Conservation (phyloP, 1,140 invertebrate species). For the Dreissena polymorpha region DNA sequence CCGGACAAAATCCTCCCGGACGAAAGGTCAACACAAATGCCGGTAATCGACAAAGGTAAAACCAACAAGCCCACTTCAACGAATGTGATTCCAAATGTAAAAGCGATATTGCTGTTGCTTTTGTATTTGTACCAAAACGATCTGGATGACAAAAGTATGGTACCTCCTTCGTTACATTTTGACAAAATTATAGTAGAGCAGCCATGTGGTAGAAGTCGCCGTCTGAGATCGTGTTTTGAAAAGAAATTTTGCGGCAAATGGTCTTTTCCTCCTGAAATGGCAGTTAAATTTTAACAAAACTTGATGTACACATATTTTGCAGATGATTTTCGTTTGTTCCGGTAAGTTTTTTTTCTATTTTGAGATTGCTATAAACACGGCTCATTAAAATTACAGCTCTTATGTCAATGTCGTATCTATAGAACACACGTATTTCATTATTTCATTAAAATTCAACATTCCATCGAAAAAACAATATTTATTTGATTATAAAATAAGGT, state of each 20-base stretch:
- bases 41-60: slow-evolving; percentile 31
- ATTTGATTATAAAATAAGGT: too few relatives aligned
- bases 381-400: not conserved
- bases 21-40: not conserved
- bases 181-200: slow-evolving; percentile 28
- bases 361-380: too few relatives aligned
- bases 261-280: not conserved
- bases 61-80: slow-evolving; percentile 17
- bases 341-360: not conserved
- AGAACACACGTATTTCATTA: not conserved
- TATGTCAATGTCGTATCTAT: too few relatives aligned
- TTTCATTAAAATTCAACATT: too few relatives aligned
- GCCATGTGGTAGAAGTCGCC: slow-evolving; percentile 19
- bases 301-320: not conserved
- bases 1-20: slow-evolving; percentile 4
- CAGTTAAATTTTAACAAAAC: not conserved
- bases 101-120: not conserved
- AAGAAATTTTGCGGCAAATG: not conserved
- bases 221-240: not conserved
- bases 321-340: not conserved
- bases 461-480: too few relatives aligned
- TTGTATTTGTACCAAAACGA: slow-evolving; percentile 21
- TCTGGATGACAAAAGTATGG: slow-evolving; percentile 18
- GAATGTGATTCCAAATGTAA: slow-evolving; percentile 37
- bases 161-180: slow-evolving; percentile 25